Evolutionary conservation across 2,888 invertebrate genomes (phyloP).

Genomic region (Eumacrocentrus americanus): DNA sequence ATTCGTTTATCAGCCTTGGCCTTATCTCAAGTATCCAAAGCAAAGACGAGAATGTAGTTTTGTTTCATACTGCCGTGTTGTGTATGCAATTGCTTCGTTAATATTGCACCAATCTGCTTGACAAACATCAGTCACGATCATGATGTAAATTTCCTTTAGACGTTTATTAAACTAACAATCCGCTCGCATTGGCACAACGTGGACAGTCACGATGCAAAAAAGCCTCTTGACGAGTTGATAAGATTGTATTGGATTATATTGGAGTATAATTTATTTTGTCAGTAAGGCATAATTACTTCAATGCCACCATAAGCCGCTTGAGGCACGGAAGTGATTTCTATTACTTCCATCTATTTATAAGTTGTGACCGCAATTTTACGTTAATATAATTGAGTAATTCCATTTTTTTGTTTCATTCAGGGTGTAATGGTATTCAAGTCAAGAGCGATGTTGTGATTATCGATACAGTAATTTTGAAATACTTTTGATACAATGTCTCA

Average conservation of each 20-base stretch:
- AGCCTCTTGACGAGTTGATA: no score
- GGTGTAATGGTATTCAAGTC: not conserved
- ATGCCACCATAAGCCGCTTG: no score
- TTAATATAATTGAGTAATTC: not conserved
- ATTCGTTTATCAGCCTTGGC: not conserved
- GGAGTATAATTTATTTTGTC: not conserved
- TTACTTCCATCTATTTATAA: not conserved
- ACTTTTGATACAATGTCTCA: conserved; percentile 54
- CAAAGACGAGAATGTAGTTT: not conserved
- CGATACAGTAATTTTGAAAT: conserved; percentile 7
- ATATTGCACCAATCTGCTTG: not conserved
- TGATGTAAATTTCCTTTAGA: not conserved
- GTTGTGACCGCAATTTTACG: not conserved
- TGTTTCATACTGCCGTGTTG: not conserved
- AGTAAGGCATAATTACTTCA: not conserved
- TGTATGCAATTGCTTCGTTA: not conserved
- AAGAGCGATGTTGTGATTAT: conserved; percentile 1
- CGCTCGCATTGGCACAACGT: not conserved
- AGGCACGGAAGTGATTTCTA: no score
- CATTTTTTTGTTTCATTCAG: not conserved
- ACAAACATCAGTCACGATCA: no score
- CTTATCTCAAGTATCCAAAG: not conserved
- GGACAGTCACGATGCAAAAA: not conserved
- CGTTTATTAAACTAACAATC: not conserved
- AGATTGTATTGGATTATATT: not conserved